phyloP scores from a whole-genome alignment of 2,888 invertebrate species.

The Harpalus rufipes region DNA sequence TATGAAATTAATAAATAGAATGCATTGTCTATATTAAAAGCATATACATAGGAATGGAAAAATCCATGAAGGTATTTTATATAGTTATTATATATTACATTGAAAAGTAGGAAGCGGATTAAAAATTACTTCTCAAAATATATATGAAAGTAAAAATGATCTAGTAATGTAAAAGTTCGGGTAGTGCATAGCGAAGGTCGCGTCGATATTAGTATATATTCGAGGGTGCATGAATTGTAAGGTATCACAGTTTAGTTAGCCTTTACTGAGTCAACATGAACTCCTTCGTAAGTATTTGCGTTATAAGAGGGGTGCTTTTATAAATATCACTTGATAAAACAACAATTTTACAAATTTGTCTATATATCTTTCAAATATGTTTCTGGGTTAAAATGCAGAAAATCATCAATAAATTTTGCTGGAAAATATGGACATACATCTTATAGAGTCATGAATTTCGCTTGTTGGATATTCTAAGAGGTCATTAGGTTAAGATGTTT shows the following conservation, averaged over 20 bases:
- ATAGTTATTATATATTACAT: neutral
- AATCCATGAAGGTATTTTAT: no score
- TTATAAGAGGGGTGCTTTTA: no score
- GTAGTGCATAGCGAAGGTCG: slow-evolving; percentile 33
- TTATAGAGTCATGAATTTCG: no score
- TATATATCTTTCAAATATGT: no score
- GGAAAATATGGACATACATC: no score
- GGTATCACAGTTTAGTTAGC: slow-evolving; percentile 48
- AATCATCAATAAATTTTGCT: no score
- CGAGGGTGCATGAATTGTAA: slow-evolving; percentile 30
- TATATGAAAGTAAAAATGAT: slow-evolving; percentile 62
- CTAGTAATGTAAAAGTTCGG: slow-evolving; percentile 50
- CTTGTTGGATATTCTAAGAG: no score
- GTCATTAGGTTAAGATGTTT: no score
- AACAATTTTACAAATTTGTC: no score
- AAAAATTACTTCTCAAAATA: slow-evolving; percentile 7
- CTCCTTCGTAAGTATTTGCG: slow-evolving; percentile 49
- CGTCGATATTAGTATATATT: slow-evolving; percentile 36
- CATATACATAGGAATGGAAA: no score
- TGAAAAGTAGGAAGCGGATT: slow-evolving; percentile 22
- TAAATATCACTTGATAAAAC: no score
- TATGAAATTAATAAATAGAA: neutral
- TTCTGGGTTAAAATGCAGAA: no score
- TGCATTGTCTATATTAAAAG: neutral
- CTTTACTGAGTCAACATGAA: slow-evolving; percentile 54